These are phyloP conservation scores for Hesperophylax magnus DNA, from an alignment of 1,140 invertebrate genomes.

Conservation along the genomic window DNA sequence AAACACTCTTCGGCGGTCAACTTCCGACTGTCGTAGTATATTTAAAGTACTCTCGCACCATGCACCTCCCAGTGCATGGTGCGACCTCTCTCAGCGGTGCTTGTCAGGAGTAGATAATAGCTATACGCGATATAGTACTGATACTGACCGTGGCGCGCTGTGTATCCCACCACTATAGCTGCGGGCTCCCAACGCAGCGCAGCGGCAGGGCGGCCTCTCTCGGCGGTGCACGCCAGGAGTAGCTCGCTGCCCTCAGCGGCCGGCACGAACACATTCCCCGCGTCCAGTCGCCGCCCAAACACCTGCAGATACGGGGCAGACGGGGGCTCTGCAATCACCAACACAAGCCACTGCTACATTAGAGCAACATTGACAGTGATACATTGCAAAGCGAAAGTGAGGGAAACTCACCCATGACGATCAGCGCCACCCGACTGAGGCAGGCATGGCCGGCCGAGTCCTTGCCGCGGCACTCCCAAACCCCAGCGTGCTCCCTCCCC, in stretches of 20 bases:
- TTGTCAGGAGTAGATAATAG: too few species aligned
- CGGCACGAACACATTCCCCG: slow-evolving; percentile 86
- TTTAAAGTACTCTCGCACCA: too few species aligned
- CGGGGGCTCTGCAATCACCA: slow-evolving; percentile 76
- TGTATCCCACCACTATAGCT: not conserved
- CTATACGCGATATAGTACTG: too few species aligned
- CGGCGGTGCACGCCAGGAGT: slow-evolving; percentile 85
- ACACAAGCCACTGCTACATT: too few species aligned
- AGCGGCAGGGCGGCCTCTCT: slow-evolving; percentile 68
- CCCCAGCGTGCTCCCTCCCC: slow-evolving; percentile 62
- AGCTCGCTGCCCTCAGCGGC: slow-evolving; percentile 86
- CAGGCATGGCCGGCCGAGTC: not conserved
- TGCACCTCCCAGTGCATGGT: too few species aligned
- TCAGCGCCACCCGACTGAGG: not conserved
- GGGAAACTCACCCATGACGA: slow-evolving; percentile 25
- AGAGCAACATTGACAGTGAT: too few species aligned
- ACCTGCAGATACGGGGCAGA: slow-evolving; percentile 84
- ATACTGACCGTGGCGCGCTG: slow-evolving; percentile 54
- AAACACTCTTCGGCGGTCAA: too few species aligned
- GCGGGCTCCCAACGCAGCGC: slow-evolving; percentile 37
- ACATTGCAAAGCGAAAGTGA: too few species aligned
- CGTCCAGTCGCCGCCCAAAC: slow-evolving; percentile 84
- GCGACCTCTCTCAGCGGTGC: too few species aligned
- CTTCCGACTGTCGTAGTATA: too few species aligned
- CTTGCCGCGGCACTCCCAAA: slow-evolving; percentile 63